These are phyloP conservation scores for Chelonoidis abingdonii DNA, from an alignment of 2,113 vertebrate genomes.

Conservation along the genomic window DNA sequence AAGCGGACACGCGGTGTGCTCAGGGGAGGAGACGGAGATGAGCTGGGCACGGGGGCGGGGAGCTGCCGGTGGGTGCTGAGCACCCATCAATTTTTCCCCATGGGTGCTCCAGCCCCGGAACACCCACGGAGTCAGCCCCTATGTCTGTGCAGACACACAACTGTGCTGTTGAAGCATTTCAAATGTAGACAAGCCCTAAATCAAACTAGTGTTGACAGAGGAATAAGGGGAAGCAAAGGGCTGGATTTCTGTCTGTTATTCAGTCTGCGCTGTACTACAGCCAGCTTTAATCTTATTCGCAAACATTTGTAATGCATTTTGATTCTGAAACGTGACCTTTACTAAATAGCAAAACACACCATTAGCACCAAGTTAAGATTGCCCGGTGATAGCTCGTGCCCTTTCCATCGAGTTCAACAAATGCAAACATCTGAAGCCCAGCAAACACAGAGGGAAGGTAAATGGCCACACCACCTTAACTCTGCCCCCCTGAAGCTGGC, in stretches of 20 bases:
- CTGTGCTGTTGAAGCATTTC: background rate
- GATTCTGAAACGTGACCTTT: background rate
- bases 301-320: background rate
- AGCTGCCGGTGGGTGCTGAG: too few relatives aligned
- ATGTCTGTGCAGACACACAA: background rate
- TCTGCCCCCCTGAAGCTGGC: background rate
- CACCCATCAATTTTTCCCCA: too few relatives aligned
- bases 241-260: background rate
- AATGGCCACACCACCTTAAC: background rate
- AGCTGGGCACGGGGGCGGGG: too few relatives aligned
- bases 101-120: too few relatives aligned
- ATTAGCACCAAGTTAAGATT: background rate
- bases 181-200: background rate
- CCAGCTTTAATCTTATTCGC: background rate
- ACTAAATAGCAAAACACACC: background rate
- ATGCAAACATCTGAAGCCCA: background rate
- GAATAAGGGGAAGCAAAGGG: background rate
- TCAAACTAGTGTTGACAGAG: background rate
- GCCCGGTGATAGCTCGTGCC: background rate
- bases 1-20: too few relatives aligned
- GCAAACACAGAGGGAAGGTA: background rate
- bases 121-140: too few relatives aligned
- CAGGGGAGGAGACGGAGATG: too few relatives aligned
- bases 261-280: background rate
- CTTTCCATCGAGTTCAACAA: background rate